Base-by-base conservation (phyloP, 2,888 invertebrate species). In the Craniophora ligustri region DNA sequence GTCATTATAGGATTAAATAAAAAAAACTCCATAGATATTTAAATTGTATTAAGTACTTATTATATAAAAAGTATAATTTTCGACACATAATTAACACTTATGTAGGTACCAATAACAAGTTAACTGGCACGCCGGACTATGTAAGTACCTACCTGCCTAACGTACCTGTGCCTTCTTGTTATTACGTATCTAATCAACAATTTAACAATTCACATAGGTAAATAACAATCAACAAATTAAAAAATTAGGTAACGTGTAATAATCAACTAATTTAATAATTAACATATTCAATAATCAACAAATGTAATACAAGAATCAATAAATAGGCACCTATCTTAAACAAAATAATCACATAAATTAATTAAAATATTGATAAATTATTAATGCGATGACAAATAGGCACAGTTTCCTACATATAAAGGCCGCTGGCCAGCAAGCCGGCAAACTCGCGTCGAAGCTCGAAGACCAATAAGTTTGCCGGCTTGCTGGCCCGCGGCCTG, bases 141-240 rank as follows among this genome's bases (percentile, higher is more conserved):
- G n/a, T n/a, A n/a, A n/a, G n/a, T n/a, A n/a, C n/a, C n/a, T n/a
- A n/a, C n/a, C n/a, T n/a, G n/a, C n/a, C n/a, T n/a, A n/a, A n/a
- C n/a, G n/a, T n/a, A n/a, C n/a, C n/a, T n/a, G n/a, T n/a, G n/a
- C n/a, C n/a, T n/a, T n/a, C n/a, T n/a, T 36, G 21, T 21, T 36
- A 36, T 36, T 21, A 36, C 36, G 36, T 36, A 36, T 36, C 21
- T 36, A 36, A 36, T 36, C 36, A 36, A 36, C 36, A 36, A 36
- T 40, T 30, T 40, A 40, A 40, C 26, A 39, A 40, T 40, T 39
- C 15, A 39, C 28, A 40, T 35, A 13, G 45, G 35, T 35, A 45
- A 45, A 28, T 45, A 45, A 36, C 28, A 45, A 46, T 46, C 19
- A 46, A 46, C 45, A 36, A 46, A 46, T 46, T 36, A 8, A 44